These are phyloP conservation scores for Hyperoplus immaculatus DNA, from an alignment of 2,797 vertebrate species.

Conservation along the genomic window DNA sequence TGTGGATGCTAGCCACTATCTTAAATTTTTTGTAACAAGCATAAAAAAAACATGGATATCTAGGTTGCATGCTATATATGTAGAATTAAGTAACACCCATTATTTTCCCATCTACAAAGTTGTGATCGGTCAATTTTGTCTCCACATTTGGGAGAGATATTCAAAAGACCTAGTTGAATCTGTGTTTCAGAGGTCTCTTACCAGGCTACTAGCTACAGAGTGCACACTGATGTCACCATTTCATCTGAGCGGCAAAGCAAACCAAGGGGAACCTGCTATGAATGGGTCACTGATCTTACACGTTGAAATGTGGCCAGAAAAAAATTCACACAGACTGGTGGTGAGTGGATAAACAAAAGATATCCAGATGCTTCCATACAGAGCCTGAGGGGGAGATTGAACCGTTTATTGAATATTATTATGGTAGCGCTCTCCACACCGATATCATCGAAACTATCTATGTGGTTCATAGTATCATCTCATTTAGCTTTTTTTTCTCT, in stretches of 20 bases:
- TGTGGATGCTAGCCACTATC: neutral
- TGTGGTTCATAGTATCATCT: neutral
- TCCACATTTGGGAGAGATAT: neutral
- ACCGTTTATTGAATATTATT: neutral
- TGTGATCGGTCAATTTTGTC: neutral
- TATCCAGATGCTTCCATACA: neutral
- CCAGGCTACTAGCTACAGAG: neutral
- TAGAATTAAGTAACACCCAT: neutral
- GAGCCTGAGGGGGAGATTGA: neutral
- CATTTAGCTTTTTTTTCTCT: neutral
- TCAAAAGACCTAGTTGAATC: neutral
- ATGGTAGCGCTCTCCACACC: neutral
- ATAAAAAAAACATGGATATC: neutral
- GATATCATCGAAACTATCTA: neutral
- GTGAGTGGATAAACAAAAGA: slow-evolving; percentile 11
- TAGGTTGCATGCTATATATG: neutral
- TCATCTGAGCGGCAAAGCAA: slow-evolving; percentile 17
- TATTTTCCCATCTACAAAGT: neutral
- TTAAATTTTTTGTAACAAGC: neutral
- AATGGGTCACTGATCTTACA: neutral
- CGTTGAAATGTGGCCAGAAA: neutral
- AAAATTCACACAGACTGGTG: neutral
- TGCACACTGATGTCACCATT: neutral
- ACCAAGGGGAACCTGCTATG: slow-evolving; percentile 23
- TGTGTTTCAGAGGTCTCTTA: slow-evolving; percentile 13